Percentiles rank a stretch among this genome's conserved stretches.
Conservation (phyloP, 2,888 invertebrate species). For the Adineta ricciae region DNA sequence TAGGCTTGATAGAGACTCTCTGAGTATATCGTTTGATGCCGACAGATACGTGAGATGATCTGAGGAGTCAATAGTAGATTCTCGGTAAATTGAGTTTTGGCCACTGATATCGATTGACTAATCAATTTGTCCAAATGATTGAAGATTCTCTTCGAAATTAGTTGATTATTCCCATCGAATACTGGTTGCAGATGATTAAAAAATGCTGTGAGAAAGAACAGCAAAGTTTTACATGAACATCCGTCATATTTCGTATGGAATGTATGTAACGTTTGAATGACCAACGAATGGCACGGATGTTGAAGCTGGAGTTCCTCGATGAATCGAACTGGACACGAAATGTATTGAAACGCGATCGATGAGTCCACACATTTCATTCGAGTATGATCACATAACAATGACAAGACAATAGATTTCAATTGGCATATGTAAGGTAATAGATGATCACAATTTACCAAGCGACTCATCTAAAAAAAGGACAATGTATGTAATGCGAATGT, state of each 20-base stretch:
- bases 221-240: not conserved
- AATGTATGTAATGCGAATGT: no score
- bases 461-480: conserved; percentile 24
- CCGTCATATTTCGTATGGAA: conserved; percentile 14
- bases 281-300: not conserved
- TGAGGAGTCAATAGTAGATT: not conserved
- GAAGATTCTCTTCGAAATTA: not conserved
- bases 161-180: not conserved
- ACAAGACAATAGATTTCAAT: not conserved
- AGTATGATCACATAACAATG: not conserved
- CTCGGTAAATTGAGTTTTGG: not conserved
- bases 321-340: not conserved
- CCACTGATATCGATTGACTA: not conserved
- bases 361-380: not conserved
- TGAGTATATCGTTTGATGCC: not conserved
- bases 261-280: not conserved
- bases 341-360: not conserved
- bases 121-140: not conserved
- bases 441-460: not conserved
- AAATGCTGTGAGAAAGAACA: not conserved
- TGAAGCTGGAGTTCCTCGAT: not conserved
- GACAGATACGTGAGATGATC: not conserved
- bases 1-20: not conserved
- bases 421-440: not conserved
- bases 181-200: not conserved